Conservation (phyloP, 2,113 vertebrate genomes). For the Pogonocichla stellata region DNA sequence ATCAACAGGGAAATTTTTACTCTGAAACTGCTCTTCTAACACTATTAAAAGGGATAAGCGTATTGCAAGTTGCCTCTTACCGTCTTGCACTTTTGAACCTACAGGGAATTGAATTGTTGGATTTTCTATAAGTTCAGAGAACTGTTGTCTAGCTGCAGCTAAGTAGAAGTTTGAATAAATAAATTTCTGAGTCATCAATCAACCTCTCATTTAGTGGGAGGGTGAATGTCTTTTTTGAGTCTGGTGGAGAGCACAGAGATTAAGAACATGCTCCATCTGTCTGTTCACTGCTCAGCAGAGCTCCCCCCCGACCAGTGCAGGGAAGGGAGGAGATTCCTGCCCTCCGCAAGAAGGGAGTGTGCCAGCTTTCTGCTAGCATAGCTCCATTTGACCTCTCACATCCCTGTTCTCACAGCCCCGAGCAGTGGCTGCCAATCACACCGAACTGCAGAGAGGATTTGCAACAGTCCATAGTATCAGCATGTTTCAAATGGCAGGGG, state of each 20-base stretch:
- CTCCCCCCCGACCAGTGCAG: neutral
- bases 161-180: neutral
- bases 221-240: neutral
- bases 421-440: neutral
- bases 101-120: neutral
- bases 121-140: neutral
- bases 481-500: neutral
- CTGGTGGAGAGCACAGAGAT: neutral
- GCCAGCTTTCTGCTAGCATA: accelerated
- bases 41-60: neutral
- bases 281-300: neutral
- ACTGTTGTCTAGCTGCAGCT: neutral
- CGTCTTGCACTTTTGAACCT: neutral
- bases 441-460: neutral
- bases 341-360: neutral
- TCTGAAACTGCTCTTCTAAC: neutral
- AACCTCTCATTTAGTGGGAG: slow-evolving; percentile 28
- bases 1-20: neutral
- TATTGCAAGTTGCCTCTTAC: neutral
- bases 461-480: neutral
- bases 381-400: accelerated
- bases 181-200: slow-evolving; percentile 40
- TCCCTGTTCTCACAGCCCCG: accelerated
- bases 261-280: neutral
- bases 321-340: neutral